phyloP scores from a whole-genome alignment of 2,113 vertebrate species.

The Notechis scutatus region DNA sequence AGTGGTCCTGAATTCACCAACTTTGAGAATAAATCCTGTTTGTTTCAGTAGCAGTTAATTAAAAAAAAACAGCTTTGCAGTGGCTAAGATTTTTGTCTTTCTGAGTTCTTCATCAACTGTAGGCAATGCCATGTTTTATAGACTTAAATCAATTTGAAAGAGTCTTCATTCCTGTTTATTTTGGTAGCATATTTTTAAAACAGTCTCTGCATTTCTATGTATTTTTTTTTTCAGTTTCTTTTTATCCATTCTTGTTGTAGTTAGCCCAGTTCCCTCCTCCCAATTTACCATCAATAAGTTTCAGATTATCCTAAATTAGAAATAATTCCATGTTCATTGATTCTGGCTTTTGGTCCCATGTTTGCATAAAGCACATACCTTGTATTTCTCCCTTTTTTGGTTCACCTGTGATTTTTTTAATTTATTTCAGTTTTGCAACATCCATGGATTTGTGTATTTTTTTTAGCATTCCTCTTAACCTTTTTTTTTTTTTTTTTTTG shows the following conservation, averaged over 20 bases:
- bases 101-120: background rate
- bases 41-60: background rate
- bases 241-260: background rate
- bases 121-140: background rate
- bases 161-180: background rate
- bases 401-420: background rate
- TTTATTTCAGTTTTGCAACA: constrained; percentile 1
- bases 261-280: background rate
- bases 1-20: background rate
- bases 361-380: background rate
- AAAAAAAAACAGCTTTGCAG: background rate
- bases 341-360: constrained; percentile 3
- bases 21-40: background rate
- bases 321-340: background rate
- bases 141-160: background rate
- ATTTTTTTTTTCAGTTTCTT: background rate
- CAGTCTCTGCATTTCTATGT: background rate
- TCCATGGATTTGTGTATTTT: constrained; percentile 5
- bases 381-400: constrained; percentile 30
- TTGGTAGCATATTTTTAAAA: background rate
- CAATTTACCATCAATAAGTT: background rate
- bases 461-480: constrained; percentile 11
- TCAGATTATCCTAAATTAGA: background rate
- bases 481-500: constrained; percentile 1
- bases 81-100: background rate